phyloP scores from a whole-genome alignment of 2,113 vertebrate species.

The Ascaphus truei region DNA sequence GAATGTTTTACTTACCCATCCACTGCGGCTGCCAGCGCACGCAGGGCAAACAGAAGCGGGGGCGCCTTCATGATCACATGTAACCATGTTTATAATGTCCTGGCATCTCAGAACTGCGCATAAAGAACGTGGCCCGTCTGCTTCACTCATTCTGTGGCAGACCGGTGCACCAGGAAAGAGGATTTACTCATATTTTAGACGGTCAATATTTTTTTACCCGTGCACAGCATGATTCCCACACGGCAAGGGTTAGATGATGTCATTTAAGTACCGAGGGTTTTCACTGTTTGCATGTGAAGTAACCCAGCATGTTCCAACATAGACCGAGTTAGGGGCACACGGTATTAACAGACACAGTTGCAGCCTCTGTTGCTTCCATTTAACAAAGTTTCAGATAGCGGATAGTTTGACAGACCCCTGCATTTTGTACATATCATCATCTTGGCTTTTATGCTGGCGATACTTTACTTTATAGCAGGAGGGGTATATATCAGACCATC shows the following conservation, averaged over 20 bases:
- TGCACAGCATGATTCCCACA: too few species aligned
- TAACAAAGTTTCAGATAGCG: background rate
- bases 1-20: background rate
- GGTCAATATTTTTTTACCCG: too few species aligned
- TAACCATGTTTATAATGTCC: background rate
- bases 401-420: background rate
- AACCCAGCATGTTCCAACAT: too few species aligned
- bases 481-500: slow-evolving; percentile 24
- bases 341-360: too few species aligned
- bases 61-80: background rate
- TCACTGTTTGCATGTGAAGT: too few species aligned
- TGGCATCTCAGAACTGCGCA: slow-evolving; percentile 11
- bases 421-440: slow-evolving; percentile 3
- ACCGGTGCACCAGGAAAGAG: too few species aligned
- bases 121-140: background rate
- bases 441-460: slow-evolving; percentile 13
- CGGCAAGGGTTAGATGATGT: too few species aligned
- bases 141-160: background rate
- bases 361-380: background rate
- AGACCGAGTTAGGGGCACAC: too few species aligned
- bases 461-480: slow-evolving; percentile 13
- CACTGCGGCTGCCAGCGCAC: background rate
- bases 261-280: too few species aligned
- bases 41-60: background rate
- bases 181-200: too few species aligned